Evolutionary conservation across 2,888 invertebrate species (phyloP).

Genomic region (Ophion ventricosus): DNA sequence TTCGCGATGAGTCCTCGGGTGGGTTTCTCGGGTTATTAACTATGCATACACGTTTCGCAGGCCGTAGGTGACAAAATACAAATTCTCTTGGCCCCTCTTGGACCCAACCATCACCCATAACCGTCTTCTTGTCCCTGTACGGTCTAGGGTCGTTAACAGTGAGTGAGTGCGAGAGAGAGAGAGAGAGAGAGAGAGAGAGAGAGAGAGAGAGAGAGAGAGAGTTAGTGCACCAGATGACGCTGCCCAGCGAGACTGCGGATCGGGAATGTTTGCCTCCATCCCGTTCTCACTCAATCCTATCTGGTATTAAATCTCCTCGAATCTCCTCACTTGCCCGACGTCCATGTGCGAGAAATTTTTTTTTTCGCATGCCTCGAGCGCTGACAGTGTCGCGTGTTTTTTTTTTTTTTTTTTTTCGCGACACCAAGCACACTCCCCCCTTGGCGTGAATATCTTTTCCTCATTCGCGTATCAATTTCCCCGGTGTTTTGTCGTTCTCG

Average conservation of each 20-base stretch:
- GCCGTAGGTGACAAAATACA: slow-evolving; percentile 78
- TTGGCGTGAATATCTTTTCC: slow-evolving; percentile 35
- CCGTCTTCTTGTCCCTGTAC: slow-evolving; percentile 38
- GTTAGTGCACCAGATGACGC: slow-evolving; percentile 25
- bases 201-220: slow-evolving; percentile 1
- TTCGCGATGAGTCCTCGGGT: slow-evolving; percentile 51
- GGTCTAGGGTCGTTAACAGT: slow-evolving; percentile 44
- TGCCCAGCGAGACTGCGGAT: slow-evolving; percentile 37
- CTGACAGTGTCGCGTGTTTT: slow-evolving; percentile 22
- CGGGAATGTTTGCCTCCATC: slow-evolving; percentile 76
- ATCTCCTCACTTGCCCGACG: slow-evolving; percentile 72
- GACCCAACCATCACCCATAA: slow-evolving; percentile 37
- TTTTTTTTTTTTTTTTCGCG: slow-evolving; percentile 26
- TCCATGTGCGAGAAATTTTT: slow-evolving; percentile 69
- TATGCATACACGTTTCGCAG: slow-evolving; percentile 73
- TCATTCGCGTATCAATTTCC: slow-evolving; percentile 45
- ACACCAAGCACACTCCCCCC: slow-evolving; percentile 52
- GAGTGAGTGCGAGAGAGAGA: slow-evolving; percentile 1
- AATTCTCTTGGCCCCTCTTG: slow-evolving; percentile 70
- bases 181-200: slow-evolving; percentile 1
- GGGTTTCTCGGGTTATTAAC: slow-evolving; percentile 70
- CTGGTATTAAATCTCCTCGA: slow-evolving; percentile 81
- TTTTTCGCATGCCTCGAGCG: slow-evolving; percentile 60
- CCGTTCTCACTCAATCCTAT: slow-evolving; percentile 78
- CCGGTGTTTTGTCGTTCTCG: slow-evolving; percentile 47